These are phyloP conservation scores for Myiotriccus ornatus DNA, from an alignment of 2,797 vertebrate species.

Conservation along the genomic window DNA sequence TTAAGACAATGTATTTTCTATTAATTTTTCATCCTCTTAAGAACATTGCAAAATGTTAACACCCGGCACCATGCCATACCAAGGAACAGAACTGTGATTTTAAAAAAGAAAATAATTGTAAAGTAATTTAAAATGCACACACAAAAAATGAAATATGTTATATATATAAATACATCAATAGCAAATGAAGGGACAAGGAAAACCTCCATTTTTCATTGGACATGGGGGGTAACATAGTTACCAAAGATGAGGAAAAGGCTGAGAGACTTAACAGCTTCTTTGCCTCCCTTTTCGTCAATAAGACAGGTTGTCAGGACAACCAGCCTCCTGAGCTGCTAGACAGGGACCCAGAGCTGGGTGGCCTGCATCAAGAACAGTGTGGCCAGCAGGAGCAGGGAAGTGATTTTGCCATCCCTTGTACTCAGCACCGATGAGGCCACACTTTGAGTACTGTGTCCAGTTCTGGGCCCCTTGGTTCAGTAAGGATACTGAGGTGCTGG, in stretches of 20 bases:
- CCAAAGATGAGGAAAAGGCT: neutral
- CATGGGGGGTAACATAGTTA: neutral
- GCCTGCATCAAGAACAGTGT: neutral
- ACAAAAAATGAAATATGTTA: too few species aligned
- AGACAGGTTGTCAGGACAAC: neutral
- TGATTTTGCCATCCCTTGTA: neutral
- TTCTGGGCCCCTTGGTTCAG: neutral
- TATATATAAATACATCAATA: neutral
- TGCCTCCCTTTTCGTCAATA: neutral
- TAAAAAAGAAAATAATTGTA: neutral
- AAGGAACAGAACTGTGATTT: neutral
- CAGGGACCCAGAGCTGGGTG: neutral
- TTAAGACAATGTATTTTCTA: neutral
- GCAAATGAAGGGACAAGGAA: neutral
- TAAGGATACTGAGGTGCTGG: neutral
- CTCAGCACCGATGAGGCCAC: neutral
- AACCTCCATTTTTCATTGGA: neutral
- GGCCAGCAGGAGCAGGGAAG: neutral
- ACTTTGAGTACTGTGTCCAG: neutral
- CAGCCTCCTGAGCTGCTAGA: neutral
- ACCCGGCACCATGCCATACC: rapidly evolving
- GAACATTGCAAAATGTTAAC: neutral
- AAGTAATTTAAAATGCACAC: neutral
- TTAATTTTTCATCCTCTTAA: neutral
- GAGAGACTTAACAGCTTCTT: neutral